Conservation (phyloP, 1,140 invertebrate genomes). For the Drosophila pseudoobscura region DNA sequence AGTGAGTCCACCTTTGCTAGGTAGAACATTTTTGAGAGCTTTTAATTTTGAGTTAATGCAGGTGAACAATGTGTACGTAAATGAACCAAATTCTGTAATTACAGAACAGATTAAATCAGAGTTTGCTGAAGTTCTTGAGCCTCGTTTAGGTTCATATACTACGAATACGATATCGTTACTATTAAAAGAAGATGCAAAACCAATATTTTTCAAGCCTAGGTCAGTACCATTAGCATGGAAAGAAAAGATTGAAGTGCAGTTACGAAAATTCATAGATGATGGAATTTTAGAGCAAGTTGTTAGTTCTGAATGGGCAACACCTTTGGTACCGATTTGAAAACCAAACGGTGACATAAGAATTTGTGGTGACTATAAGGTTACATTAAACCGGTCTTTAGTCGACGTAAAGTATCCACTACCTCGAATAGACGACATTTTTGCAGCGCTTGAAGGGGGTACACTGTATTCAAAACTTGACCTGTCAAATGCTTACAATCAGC, state of each 20-base stretch:
- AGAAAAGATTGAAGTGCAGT: no score
- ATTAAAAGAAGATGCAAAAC: background rate
- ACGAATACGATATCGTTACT: background rate
- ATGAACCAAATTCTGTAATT: no score
- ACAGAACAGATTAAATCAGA: background rate
- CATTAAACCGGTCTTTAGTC: constrained; percentile 76
- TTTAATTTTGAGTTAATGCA: constrained; percentile 9
- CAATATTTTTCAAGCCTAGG: constrained; percentile 17
- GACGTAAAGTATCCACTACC: constrained; percentile 24
- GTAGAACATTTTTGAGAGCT: constrained; percentile 22
- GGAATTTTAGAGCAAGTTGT: constrained; percentile 38
- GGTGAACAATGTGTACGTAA: no score
- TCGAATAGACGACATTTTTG: constrained; percentile 24
- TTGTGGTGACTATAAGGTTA: constrained; percentile 84
- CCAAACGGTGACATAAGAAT: constrained; percentile 82
- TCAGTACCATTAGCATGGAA: background rate
- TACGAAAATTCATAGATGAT: no score
- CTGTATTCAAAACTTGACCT: constrained; percentile 77
- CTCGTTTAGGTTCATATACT: constrained; percentile 5
- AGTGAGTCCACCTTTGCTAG: constrained; percentile 9
- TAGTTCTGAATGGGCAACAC: constrained; percentile 79
- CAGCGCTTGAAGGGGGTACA: constrained; percentile 39
- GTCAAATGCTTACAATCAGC: constrained; percentile 77
- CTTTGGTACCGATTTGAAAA: constrained; percentile 78
- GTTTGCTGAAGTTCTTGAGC: background rate